phyloP scores from a whole-genome alignment of 2,888 invertebrate species.

The Spialia ferax region DNA sequence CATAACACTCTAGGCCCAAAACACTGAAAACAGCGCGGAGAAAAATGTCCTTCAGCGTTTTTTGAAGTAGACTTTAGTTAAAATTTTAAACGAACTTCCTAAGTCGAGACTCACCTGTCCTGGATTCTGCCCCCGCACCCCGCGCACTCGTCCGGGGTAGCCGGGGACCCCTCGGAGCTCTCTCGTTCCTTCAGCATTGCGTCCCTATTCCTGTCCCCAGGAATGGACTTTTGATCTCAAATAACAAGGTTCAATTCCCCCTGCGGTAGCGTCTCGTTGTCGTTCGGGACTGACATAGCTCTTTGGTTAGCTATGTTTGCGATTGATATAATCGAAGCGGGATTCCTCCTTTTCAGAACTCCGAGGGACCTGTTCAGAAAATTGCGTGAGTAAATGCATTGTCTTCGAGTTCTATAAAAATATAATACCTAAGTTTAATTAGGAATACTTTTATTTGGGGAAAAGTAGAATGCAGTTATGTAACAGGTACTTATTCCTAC shows the following conservation, averaged over 20 bases:
- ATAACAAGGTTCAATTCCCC: conserved; percentile 67
- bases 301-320: conserved; percentile 49
- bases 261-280: conserved; percentile 51
- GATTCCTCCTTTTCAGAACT: conserved; percentile 43
- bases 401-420: background rate
- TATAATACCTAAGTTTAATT: too few relatives aligned
- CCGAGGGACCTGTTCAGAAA: conserved; percentile 44
- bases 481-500: too few relatives aligned
- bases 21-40: too few relatives aligned
- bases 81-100: background rate
- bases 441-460: too few relatives aligned
- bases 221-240: conserved; percentile 70
- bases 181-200: conserved; percentile 90
- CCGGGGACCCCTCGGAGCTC: conserved; percentile 80
- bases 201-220: conserved; percentile 62
- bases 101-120: conserved; percentile 75
- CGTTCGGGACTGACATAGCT: conserved; percentile 61
- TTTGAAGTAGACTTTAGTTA: background rate
- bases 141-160: conserved; percentile 84
- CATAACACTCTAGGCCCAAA: too few relatives aligned
- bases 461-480: too few relatives aligned
- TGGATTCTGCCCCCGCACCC: conserved; percentile 88
- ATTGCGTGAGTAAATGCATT: background rate
- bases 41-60: background rate
- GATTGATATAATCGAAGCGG: conserved; percentile 46